Percentiles rank a stretch among this genome's conserved stretches.
These are phyloP conservation scores for Anseranas semipalmata DNA, from an alignment of 2,113 vertebrate genomes.

Conservation along the genomic window DNA sequence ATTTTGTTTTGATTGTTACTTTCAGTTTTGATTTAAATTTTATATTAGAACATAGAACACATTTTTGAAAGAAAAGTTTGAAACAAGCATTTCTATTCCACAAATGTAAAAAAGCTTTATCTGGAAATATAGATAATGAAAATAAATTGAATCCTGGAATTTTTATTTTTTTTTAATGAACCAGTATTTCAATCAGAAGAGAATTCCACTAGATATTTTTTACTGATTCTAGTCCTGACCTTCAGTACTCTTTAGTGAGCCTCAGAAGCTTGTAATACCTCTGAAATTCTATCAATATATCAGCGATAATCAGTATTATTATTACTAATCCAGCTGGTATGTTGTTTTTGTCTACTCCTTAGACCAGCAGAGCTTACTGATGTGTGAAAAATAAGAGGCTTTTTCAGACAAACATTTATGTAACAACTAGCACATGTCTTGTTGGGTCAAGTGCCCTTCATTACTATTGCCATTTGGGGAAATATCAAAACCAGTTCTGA, in stretches of 20 bases:
- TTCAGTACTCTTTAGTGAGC: neutral
- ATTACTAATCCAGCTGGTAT: neutral
- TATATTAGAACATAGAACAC: conserved; percentile 13
- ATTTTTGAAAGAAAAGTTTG: conserved; percentile 49
- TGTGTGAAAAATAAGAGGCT: neutral
- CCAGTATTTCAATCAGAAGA: neutral
- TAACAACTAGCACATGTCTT: neutral
- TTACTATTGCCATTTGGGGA: neutral
- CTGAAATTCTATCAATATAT: neutral
- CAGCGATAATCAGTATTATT: neutral
- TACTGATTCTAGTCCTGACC: neutral
- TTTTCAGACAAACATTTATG: neutral
- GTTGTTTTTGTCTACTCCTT: neutral
- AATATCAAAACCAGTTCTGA: neutral
- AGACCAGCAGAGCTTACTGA: neutral
- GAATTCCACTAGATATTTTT: neutral
- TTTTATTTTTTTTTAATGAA: neutral
- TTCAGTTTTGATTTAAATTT: conserved; percentile 51
- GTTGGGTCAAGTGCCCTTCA: neutral
- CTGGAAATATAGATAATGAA: conserved; percentile 1
- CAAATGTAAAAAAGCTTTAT: neutral
- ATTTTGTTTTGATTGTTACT: conserved; percentile 63
- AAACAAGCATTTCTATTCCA: conserved; percentile 19
- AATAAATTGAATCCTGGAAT: neutral
- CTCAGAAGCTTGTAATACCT: neutral